Conservation (phyloP, 2,797 vertebrate species). For the Lepilemur ruficaudatus region DNA sequence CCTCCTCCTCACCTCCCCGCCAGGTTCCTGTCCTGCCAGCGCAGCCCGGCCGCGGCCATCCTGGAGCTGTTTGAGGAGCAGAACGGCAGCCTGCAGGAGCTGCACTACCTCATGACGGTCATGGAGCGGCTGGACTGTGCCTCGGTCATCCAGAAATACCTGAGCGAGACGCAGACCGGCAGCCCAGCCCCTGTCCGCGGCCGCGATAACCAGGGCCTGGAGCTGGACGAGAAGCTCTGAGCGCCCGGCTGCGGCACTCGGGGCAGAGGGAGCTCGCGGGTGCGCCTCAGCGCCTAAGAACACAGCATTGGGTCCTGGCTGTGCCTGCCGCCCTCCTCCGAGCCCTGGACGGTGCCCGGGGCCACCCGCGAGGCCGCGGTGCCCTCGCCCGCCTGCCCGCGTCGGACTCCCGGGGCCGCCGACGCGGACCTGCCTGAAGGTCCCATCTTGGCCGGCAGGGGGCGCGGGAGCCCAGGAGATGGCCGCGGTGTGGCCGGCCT, state of each 20-base stretch:
- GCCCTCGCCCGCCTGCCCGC: no score
- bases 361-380: background rate
- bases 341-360: background rate
- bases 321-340: background rate
- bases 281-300: no score
- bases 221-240: slow-evolving; percentile 73
- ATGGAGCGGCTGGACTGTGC: slow-evolving; percentile 79
- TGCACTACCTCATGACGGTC: slow-evolving; percentile 71
- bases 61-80: slow-evolving; percentile 78
- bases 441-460: slow-evolving; percentile 25
- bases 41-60: slow-evolving; percentile 59
- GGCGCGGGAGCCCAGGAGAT: slow-evolving; percentile 59
- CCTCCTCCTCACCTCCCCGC: rapidly evolving
- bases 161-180: background rate
- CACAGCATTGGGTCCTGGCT: background rate
- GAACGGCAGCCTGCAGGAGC: slow-evolving; percentile 74
- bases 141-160: slow-evolving; percentile 64
- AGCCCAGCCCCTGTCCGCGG: background rate
- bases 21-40: slow-evolving; percentile 77
- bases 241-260: rapidly evolving
- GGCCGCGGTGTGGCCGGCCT: background rate
- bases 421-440: background rate
- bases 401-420: background rate
- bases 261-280: background rate
- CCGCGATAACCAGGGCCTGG: slow-evolving; percentile 21